Conservation (phyloP, 2,888 invertebrate genomes). For the Platycheirus rosarum region DNA sequence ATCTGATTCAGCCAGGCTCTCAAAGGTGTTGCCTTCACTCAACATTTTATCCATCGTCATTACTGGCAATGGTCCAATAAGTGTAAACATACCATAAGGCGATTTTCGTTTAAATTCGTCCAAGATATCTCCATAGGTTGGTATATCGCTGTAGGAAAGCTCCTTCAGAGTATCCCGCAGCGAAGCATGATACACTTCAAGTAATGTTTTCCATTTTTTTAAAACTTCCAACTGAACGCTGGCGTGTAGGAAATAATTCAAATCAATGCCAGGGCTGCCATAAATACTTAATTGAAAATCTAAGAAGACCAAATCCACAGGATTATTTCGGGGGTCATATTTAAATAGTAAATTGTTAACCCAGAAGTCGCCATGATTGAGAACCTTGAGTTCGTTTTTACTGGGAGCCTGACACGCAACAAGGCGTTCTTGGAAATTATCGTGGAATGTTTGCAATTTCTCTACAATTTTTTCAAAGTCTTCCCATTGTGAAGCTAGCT, state of each 20-base stretch:
- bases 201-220: slow-evolving; percentile 76
- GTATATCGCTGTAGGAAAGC: slow-evolving; percentile 75
- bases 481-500: slow-evolving; percentile 80
- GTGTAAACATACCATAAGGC: slow-evolving; percentile 78
- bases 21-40: slow-evolving; percentile 77
- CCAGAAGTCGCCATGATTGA: slow-evolving; percentile 84
- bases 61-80: slow-evolving; percentile 78
- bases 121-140: slow-evolving; percentile 77
- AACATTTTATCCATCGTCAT: slow-evolving; percentile 78
- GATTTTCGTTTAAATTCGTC: slow-evolving; percentile 77
- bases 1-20: slow-evolving; percentile 76
- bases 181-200: slow-evolving; percentile 77
- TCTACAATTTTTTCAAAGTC: slow-evolving; percentile 80
- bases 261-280: slow-evolving; percentile 81
- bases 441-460: slow-evolving; percentile 79
- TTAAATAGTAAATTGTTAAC: slow-evolving; percentile 83
- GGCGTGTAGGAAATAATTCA: slow-evolving; percentile 81
- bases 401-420: slow-evolving; percentile 62
- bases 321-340: slow-evolving; percentile 78
- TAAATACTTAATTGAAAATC: slow-evolving; percentile 80
- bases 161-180: slow-evolving; percentile 76
- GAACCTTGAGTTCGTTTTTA: slow-evolving; percentile 79
- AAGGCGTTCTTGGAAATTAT: slow-evolving; percentile 75
- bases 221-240: slow-evolving; percentile 78
- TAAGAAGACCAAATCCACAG: slow-evolving; percentile 77